A percentile compares a stretch with the other conserved stretches of the same genome.
phyloP scores from a whole-genome alignment of 2,113 vertebrate species.

The Melierax canorus region DNA sequence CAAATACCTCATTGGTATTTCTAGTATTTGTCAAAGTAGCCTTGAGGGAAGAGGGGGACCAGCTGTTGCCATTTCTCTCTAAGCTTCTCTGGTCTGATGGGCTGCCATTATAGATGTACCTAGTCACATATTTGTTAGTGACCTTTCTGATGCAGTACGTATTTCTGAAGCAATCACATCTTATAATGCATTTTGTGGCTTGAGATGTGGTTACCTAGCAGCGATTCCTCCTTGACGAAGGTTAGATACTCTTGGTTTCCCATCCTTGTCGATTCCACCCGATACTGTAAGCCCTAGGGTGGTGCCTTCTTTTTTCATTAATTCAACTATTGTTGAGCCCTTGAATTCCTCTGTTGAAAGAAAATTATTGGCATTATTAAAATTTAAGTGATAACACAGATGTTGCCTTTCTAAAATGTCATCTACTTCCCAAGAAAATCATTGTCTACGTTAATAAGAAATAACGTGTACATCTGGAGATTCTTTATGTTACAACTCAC shows the following conservation, averaged over 20 bases:
- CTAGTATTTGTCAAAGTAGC: neutral
- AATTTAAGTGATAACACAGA: neutral
- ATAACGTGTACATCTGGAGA: neutral
- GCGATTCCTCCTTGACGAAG: conserved; percentile 96
- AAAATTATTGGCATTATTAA: conserved; percentile 65
- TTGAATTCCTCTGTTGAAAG: conserved; percentile 91
- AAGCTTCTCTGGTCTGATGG: neutral
- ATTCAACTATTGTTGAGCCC: conserved; percentile 91
- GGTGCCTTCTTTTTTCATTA: conserved; percentile 98
- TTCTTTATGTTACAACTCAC: neutral
- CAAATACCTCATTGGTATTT: neutral
- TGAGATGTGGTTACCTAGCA: conserved; percentile 82
- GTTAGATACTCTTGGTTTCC: conserved; percentile 94
- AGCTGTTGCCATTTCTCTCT: neutral
- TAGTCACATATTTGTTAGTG: conserved; percentile 30
- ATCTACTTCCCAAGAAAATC: conserved; percentile 3
- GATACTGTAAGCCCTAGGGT: conserved; percentile 96
- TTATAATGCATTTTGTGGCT: neutral
- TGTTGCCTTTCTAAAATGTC: neutral
- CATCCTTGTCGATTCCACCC: conserved; percentile 95
- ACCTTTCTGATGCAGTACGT: conserved; percentile 30
- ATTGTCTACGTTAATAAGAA: neutral
- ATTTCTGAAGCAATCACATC: conserved; percentile 40
- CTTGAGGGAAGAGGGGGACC: neutral
- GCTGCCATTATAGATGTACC: conserved; percentile 13